These are phyloP conservation scores for Neodiprion pinetum DNA, from an alignment of 1,140 invertebrate genomes.

Conservation along the genomic window DNA sequence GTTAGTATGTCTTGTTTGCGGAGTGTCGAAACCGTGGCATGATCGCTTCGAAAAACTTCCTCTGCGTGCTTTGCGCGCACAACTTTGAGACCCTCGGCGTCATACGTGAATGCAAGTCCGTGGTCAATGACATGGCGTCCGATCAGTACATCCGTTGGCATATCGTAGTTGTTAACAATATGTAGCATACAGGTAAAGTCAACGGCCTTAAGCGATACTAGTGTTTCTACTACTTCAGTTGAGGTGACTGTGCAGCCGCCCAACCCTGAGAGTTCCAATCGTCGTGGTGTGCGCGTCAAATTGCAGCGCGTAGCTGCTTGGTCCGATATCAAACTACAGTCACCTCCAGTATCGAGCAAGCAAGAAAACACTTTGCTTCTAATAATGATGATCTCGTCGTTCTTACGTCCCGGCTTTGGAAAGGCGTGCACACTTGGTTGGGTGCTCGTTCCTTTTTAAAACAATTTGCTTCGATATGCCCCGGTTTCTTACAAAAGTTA, in stretches of 20 bases:
- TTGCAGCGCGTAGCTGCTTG: not conserved
- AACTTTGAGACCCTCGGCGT: not conserved
- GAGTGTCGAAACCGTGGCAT: not conserved
- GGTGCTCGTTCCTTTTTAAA: not conserved
- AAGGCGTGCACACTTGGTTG: not conserved
- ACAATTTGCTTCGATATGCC: not conserved
- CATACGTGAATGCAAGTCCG: conserved; percentile 1
- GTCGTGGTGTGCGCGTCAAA: not conserved
- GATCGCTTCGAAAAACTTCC: not conserved
- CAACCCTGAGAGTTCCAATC: not conserved
- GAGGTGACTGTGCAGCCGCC: not conserved
- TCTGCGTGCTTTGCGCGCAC: conserved; percentile 2
- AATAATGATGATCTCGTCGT: conserved; percentile 1
- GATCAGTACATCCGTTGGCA: not conserved
- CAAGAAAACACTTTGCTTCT: not conserved
- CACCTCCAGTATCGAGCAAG: conserved; percentile 2
- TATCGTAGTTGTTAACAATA: not conserved
- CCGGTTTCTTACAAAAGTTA: not conserved
- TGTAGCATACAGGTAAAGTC: not conserved
- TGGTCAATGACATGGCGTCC: not conserved
- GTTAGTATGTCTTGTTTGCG: not conserved
- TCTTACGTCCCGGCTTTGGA: not conserved
- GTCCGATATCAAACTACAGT: not conserved
- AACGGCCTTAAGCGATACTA: not conserved
- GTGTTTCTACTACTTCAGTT: not conserved